Base-by-base conservation (phyloP, 2,888 invertebrate genomes). In the Orthosia gothica region DNA sequence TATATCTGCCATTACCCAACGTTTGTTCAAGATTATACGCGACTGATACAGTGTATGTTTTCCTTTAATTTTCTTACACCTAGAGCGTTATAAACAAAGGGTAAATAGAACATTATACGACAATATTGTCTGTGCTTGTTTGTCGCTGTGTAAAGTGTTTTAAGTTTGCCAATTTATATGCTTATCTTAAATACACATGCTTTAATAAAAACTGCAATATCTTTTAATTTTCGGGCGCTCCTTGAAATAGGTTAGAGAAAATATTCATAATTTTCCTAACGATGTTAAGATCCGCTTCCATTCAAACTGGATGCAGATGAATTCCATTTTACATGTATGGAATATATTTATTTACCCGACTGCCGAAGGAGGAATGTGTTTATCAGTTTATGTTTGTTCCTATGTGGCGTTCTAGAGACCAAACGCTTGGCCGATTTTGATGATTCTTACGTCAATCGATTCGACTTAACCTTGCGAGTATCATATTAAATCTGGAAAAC, bases 91-190 rank as follows among this genome's bases (percentile, higher is more conserved):
- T 64, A 81, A 62, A 76, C 50, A 61, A 66, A 50, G 18, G 40
- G n/a, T 18, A 66, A 70, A 76, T 58, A 82, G 57, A 76, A 82
- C 57, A 82, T 79, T 65, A 76, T 79, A 70, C 55, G 70, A 26
- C 52, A 52, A 79, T 62, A 65, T 70, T 81, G 61, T 62, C 57
- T 62, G 23, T 80, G 65, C 32, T 13, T 40, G 45, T 50, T 65
- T 63, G 62, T 15, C 55, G 55, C 20, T 57, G 64, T 64, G 18
- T 79, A 52, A 62, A 52, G 32, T 80, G 52, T 50, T 74, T 52
- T 77, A 50, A 63, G 55, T 62, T 77, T 65, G 18, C 49, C 66
- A 66, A 62, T 57, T 74, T 74, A 45, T 62, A 50, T 57, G 20
- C 23, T 78, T 59, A 76, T 32, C 50, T 47, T 32, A 47, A 49